These are phyloP conservation scores for Drosophila tristis DNA, from an alignment of 1,140 invertebrate genomes.

Conservation along the genomic window DNA sequence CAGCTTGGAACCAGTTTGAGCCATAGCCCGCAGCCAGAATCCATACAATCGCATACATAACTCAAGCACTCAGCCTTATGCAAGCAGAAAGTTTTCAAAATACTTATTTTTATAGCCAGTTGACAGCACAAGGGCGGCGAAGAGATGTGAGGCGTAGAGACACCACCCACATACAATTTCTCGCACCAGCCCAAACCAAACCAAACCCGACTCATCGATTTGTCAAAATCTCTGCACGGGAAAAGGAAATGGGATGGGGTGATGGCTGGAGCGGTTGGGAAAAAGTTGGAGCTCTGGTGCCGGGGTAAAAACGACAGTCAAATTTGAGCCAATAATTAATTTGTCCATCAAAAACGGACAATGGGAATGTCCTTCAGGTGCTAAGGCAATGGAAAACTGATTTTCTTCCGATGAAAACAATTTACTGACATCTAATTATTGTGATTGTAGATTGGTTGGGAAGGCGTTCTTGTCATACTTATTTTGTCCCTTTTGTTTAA, in stretches of 20 bases:
- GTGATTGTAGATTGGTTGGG: too few species aligned
- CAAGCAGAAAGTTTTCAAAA: constrained; percentile 46
- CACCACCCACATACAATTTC: constrained; percentile 5
- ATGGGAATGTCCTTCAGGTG: constrained; percentile 32
- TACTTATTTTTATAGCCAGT: constrained; percentile 32
- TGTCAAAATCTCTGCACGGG: constrained; percentile 32
- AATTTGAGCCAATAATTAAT: constrained; percentile 47
- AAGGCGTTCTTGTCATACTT: too few species aligned
- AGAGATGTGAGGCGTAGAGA: neutral
- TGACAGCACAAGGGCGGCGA: constrained; percentile 1
- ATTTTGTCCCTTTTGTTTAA: too few species aligned
- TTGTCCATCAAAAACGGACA: constrained; percentile 44
- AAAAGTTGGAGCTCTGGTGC: constrained; percentile 25
- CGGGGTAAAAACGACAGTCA: constrained; percentile 35
- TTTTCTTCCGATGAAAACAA: neutral
- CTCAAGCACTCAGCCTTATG: constrained; percentile 31
- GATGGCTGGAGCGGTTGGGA: neutral
- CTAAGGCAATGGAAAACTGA: neutral
- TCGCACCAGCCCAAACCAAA: too few species aligned
- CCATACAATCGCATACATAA: constrained; percentile 18
- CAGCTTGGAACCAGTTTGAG: constrained; percentile 28
- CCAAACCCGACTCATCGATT: constrained; percentile 43
- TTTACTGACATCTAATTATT: neutral
- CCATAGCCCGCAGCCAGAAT: constrained; percentile 3
- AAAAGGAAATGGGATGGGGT: neutral